A percentile compares a stretch with the other conserved stretches of the same genome.
phyloP scores from a whole-genome alignment of 2,797 vertebrate species.

The Anguilla pacifica region DNA sequence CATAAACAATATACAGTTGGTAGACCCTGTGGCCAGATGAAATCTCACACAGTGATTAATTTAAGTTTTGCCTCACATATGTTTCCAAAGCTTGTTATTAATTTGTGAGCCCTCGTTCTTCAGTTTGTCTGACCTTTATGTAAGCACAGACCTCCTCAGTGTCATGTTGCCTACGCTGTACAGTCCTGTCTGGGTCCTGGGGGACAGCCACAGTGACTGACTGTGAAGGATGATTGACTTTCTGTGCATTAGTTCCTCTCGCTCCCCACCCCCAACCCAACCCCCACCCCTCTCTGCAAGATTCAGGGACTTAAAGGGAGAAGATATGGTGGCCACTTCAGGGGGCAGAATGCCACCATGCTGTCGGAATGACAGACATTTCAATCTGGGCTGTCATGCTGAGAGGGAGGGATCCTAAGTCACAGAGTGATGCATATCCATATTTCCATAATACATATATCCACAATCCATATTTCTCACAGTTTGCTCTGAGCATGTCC shows the following conservation, averaged over 20 bases:
- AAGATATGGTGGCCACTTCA: background rate
- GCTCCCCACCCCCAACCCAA: background rate
- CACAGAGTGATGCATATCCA: background rate
- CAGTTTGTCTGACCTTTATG: background rate
- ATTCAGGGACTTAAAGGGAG: background rate
- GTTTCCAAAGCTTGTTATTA: background rate
- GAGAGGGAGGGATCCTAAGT: background rate
- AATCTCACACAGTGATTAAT: background rate
- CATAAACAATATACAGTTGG: background rate
- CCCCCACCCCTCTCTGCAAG: background rate
- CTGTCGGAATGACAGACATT: background rate
- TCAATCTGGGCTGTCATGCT: background rate
- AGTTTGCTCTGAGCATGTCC: background rate
- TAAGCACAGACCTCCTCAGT: background rate
- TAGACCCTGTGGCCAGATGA: background rate
- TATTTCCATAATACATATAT: background rate
- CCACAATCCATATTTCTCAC: background rate
- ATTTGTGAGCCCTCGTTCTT: background rate
- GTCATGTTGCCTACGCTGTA: too few species aligned
- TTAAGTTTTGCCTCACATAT: background rate
- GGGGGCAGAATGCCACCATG: background rate
- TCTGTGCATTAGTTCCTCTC: background rate
- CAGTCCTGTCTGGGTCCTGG: background rate
- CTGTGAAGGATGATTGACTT: too few species aligned
- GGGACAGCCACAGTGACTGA: background rate